phyloP scores from a whole-genome alignment of 2,797 vertebrate genomes.

The Spinus olivaceus region DNA sequence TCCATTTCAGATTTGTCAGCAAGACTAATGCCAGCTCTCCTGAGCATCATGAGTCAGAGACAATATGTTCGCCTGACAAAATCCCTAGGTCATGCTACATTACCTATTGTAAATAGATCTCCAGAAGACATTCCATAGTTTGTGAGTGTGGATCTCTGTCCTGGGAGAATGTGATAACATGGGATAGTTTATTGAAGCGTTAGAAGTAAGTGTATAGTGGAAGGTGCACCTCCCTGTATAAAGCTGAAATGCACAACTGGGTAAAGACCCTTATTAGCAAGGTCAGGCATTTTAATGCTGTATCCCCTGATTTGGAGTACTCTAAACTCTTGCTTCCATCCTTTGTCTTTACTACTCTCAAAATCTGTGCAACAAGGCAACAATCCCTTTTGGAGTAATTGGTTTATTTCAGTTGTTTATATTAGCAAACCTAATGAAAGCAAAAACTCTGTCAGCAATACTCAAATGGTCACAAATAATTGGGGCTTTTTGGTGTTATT shows the following conservation, averaged over 20 bases:
- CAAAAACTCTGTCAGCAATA: neutral
- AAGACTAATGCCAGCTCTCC: neutral
- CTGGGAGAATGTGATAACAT: neutral
- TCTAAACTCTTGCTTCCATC: neutral
- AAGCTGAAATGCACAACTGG: neutral
- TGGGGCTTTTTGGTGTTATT: neutral
- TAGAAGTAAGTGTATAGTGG: neutral
- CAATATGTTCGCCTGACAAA: neutral
- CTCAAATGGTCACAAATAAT: neutral
- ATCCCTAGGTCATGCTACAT: neutral
- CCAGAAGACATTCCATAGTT: neutral
- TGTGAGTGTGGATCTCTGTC: neutral
- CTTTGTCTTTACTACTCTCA: neutral
- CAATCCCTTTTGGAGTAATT: neutral
- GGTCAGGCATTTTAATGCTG: neutral
- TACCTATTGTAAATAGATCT: neutral
- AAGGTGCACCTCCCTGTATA: neutral
- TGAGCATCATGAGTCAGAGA: neutral
- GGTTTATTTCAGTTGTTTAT: neutral
- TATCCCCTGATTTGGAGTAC: neutral
- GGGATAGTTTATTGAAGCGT: neutral
- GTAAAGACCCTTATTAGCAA: neutral
- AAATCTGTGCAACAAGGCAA: neutral
- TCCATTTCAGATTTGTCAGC: neutral
- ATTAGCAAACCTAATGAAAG: neutral